These are phyloP conservation scores for Acrocephalus arundinaceus DNA, from an alignment of 2,113 vertebrate genomes.

Conservation along the genomic window DNA sequence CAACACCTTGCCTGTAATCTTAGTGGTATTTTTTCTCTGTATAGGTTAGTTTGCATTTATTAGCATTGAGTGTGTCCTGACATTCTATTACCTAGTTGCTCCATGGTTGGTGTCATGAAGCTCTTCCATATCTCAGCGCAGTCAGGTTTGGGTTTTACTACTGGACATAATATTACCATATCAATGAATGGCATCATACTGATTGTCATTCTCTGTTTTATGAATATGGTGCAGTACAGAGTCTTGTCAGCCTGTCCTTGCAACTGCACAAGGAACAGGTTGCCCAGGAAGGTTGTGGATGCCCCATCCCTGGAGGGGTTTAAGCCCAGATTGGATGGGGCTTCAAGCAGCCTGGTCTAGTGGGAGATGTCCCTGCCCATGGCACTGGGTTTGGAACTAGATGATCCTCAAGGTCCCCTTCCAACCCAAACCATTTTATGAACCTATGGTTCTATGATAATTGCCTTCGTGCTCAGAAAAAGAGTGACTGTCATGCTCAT, in stretches of 20 bases:
- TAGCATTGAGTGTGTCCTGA: not conserved
- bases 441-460: not conserved
- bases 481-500: accelerated
- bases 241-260: not conserved
- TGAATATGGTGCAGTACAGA: not conserved
- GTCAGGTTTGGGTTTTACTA: not conserved
- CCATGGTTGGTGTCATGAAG: not conserved
- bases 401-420: not conserved
- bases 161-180: not conserved
- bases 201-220: not conserved
- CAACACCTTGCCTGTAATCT: not conserved
- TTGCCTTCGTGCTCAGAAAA: not conserved
- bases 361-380: not conserved
- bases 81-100: not conserved
- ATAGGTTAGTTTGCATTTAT: not conserved
- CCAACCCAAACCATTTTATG: not conserved
- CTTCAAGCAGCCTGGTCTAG: not conserved
- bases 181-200: not conserved
- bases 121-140: not conserved
- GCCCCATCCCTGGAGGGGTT: not conserved
- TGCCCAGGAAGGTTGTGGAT: not conserved
- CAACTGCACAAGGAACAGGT: not conserved
- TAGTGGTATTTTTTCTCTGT: not conserved
- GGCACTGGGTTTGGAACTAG: not conserved
- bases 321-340: not conserved